These are phyloP conservation scores for Andrena marginata DNA, from an alignment of 2,888 invertebrate species.

Conservation along the genomic window DNA sequence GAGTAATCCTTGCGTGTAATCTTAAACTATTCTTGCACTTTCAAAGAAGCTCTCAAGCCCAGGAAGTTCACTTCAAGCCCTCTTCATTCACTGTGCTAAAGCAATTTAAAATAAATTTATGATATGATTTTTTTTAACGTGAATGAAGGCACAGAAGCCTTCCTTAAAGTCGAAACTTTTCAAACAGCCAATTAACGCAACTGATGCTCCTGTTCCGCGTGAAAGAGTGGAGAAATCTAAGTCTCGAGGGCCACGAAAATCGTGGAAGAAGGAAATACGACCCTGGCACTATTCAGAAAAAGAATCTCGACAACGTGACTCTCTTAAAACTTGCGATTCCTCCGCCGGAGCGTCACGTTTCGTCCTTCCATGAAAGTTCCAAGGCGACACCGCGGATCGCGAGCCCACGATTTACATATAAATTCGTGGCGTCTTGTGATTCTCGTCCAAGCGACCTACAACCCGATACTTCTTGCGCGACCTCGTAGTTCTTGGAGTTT, in stretches of 20 bases:
- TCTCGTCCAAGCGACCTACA: neutral
- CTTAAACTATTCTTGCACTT: neutral
- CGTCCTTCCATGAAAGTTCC: slow-evolving; percentile 31
- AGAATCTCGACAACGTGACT: slow-evolving; percentile 25
- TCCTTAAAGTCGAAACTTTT: neutral
- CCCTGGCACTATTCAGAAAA: neutral
- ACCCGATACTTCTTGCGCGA: neutral
- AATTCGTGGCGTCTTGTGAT: slow-evolving; percentile 17
- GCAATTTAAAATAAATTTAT: neutral
- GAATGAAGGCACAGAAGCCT: neutral
- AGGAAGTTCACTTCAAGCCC: no score
- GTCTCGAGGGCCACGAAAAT: neutral
- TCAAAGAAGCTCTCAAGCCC: neutral
- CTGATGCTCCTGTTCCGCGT: neutral
- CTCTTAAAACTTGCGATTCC: slow-evolving; percentile 16
- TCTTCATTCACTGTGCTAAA: no score
- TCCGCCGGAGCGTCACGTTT: slow-evolving; percentile 17
- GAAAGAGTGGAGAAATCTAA: neutral
- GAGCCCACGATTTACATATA: slow-evolving; percentile 33
- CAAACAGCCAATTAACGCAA: neutral
- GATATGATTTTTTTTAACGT: no score
- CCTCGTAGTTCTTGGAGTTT: neutral
- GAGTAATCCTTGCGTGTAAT: neutral
- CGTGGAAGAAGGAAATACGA: neutral
- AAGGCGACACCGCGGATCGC: slow-evolving; percentile 21